A percentile compares a stretch with the other conserved stretches of the same genome.
phyloP scores from a whole-genome alignment of 2,113 vertebrate genomes.

The Hydrochoerus hydrochaeris region DNA sequence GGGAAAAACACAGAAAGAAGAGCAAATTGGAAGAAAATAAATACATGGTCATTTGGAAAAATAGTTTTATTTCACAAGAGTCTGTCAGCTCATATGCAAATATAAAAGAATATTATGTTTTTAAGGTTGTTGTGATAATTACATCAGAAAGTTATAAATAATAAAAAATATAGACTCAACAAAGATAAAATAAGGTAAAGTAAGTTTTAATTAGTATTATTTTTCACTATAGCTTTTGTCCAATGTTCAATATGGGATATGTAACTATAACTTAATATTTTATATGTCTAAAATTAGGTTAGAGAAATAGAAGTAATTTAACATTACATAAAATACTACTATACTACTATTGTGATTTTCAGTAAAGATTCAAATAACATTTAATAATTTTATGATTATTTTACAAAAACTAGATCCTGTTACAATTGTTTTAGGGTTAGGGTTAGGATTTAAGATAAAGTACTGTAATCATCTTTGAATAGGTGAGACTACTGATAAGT shows the following conservation, averaged over 20 bases:
- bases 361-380: not conserved
- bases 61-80: not conserved
- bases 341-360: slow-evolving; percentile 21
- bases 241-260: not conserved
- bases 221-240: not conserved
- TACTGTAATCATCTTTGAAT: not conserved
- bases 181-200: not conserved
- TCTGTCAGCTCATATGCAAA: not conserved
- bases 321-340: not conserved
- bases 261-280: slow-evolving; percentile 1
- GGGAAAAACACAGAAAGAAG: not conserved
- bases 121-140: not conserved
- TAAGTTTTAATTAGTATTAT: not conserved
- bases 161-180: not conserved
- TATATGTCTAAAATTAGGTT: not conserved
- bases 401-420: not conserved
- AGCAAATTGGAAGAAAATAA: not conserved
- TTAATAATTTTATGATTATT: not conserved
- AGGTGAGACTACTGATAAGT: not conserved
- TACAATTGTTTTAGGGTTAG: not conserved
- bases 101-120: not conserved
- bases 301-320: not conserved
- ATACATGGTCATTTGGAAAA: not conserved
- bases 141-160: not conserved
- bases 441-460: not conserved